These are phyloP conservation scores for Lanius ludovicianus DNA, from an alignment of 2,113 vertebrate species.

Conservation along the genomic window DNA sequence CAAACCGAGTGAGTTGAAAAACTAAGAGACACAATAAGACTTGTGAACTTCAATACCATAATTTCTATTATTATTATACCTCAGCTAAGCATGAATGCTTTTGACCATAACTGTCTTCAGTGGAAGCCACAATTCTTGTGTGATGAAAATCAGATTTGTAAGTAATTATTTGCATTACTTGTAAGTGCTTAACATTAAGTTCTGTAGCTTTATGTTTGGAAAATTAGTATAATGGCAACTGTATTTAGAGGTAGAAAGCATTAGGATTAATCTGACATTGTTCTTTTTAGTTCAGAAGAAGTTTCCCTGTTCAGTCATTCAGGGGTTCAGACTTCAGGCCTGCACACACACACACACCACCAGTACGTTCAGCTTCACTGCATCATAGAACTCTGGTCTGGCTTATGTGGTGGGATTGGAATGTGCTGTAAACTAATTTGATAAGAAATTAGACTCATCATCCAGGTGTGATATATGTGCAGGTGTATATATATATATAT, in stretches of 20 bases:
- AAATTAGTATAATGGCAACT: neutral
- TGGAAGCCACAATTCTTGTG: neutral
- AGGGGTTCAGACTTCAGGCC: neutral
- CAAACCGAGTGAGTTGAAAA: neutral
- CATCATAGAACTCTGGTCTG: neutral
- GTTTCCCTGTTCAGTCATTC: neutral
- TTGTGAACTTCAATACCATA: neutral
- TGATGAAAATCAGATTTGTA: neutral
- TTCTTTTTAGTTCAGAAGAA: neutral
- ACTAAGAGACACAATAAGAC: neutral
- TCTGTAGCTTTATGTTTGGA: neutral
- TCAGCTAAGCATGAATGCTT: neutral
- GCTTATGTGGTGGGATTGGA: neutral
- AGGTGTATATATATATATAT: rapidly evolving
- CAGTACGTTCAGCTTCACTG: neutral
- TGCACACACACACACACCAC: rapidly evolving
- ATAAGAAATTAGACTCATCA: neutral
- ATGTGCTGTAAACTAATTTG: neutral
- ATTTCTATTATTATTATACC: neutral
- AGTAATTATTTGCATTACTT: neutral
- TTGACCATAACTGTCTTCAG: neutral
- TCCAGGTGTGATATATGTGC: neutral
- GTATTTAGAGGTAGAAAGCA: neutral
- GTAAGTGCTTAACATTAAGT: neutral
- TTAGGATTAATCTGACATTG: neutral